phyloP scores from a whole-genome alignment of 2,797 vertebrate species.

The Arrhamphus sclerolepis region DNA sequence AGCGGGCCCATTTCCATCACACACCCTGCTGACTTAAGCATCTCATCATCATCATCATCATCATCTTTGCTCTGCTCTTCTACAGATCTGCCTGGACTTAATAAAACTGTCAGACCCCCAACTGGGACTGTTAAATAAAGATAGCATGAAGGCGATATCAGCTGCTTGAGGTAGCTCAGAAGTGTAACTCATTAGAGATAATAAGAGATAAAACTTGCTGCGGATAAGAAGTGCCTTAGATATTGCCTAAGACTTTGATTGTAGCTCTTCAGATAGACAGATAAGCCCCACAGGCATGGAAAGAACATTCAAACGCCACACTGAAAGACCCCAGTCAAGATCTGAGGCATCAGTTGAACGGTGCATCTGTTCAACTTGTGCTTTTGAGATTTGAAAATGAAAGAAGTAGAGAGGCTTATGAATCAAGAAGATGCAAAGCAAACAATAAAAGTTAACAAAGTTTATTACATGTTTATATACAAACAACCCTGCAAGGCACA shows the following conservation, averaged over 20 bases:
- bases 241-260: slow-evolving; percentile 15
- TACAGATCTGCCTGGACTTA: slow-evolving; percentile 55
- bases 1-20: slow-evolving; percentile 59
- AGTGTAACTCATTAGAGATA: slow-evolving; percentile 42
- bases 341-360: too few relatives aligned
- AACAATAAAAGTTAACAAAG: slow-evolving; percentile 82
- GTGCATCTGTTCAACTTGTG: not conserved
- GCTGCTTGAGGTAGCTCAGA: slow-evolving; percentile 32
- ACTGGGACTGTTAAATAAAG: slow-evolving; percentile 66
- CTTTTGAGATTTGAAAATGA: not conserved
- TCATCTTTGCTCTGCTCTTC: slow-evolving; percentile 44
- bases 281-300: not conserved
- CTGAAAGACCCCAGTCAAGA: too few relatives aligned
- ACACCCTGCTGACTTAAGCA: slow-evolving; percentile 62
- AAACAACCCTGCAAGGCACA: slow-evolving; percentile 87
- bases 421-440: slow-evolving; percentile 48
- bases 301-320: not conserved
- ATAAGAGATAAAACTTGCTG: slow-evolving; percentile 44
- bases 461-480: slow-evolving; percentile 88
- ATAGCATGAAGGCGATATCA: slow-evolving; percentile 20
- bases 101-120: slow-evolving; percentile 67
- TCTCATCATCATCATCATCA: slow-evolving; percentile 57
- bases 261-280: not conserved
- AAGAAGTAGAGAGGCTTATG: not conserved
- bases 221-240: slow-evolving; percentile 27